These are phyloP conservation scores for Drosophila mayri DNA, from an alignment of 1,140 invertebrate genomes.

Conservation along the genomic window DNA sequence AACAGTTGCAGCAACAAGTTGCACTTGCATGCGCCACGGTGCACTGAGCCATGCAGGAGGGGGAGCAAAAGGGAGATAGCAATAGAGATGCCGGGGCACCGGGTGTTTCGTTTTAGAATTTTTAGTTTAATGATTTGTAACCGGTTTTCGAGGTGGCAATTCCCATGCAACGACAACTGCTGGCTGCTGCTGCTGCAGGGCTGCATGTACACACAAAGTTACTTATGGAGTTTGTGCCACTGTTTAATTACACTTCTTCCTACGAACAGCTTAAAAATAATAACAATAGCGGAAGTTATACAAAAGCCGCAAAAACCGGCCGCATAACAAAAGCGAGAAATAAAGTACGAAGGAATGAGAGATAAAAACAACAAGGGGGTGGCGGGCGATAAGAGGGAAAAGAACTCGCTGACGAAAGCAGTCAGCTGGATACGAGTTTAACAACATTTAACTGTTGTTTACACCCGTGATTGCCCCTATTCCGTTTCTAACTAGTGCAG, in stretches of 20 bases:
- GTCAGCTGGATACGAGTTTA: conserved; percentile 36
- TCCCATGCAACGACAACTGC: conserved; percentile 60
- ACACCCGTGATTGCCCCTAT: conserved; percentile 43
- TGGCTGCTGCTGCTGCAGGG: conserved; percentile 37
- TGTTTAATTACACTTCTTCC: conserved; percentile 73
- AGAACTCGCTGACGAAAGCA: conserved; percentile 54
- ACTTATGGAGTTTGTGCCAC: conserved; percentile 27
- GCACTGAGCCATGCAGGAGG: conserved; percentile 51
- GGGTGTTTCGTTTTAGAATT: conserved; percentile 64
- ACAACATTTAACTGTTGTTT: conserved; percentile 55
- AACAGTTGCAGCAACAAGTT: conserved; percentile 76
- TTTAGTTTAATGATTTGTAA: conserved; percentile 77
- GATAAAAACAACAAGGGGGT: conserved; percentile 28
- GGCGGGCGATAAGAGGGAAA: conserved; percentile 33
- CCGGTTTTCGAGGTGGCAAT: conserved; percentile 69
- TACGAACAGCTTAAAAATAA: conserved; percentile 52
- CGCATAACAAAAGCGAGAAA: conserved; percentile 30
- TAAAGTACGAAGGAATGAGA: conserved; percentile 7
- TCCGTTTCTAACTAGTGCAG: conserved; percentile 23
- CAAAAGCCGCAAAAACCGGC: conserved; percentile 77
- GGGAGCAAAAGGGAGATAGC: conserved; percentile 1
- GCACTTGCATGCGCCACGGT: conserved; percentile 60
- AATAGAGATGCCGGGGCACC: conserved; percentile 11
- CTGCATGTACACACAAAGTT: background rate
- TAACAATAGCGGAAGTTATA: conserved; percentile 77